Evolutionary conservation across 2,888 invertebrate genomes (phyloP).

Genomic region (Tipula unca): DNA sequence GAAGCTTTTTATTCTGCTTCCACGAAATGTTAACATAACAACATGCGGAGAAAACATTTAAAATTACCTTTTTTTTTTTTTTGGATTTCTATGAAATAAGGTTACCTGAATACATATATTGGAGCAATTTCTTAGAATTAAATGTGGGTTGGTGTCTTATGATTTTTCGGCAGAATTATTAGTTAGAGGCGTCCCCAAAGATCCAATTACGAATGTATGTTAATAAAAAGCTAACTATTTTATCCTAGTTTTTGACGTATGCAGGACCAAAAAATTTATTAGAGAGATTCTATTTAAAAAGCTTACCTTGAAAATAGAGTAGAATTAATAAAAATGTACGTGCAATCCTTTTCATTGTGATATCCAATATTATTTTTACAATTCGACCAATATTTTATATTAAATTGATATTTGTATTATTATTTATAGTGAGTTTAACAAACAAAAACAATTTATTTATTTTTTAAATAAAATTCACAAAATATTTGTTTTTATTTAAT

Average conservation of each 20-base stretch:
- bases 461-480: not conserved
- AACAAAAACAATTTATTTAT: not conserved
- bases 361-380: not conserved
- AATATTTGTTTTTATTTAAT: not conserved
- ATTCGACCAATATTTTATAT: not conserved
- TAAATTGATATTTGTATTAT: not conserved
- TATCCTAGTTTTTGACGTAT: too few species aligned
- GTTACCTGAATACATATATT: not conserved
- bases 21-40: too few species aligned
- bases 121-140: not conserved
- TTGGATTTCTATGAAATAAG: not conserved
- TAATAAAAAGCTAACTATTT: too few species aligned
- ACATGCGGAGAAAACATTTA: too few species aligned
- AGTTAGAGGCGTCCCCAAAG: too few species aligned
- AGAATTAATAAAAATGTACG: not conserved
- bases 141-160: too few species aligned
- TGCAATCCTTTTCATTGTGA: not conserved
- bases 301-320: not conserved
- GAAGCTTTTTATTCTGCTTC: too few species aligned
- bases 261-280: too few species aligned
- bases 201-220: too few species aligned
- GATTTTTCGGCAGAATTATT: too few species aligned
- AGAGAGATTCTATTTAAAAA: too few species aligned
- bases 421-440: not conserved
- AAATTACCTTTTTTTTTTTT: not conserved